Evolutionary conservation across 2,888 invertebrate genomes (phyloP), one percentile per base, ranked within the genome.

Genomic region (Agrochola lota): DNA sequence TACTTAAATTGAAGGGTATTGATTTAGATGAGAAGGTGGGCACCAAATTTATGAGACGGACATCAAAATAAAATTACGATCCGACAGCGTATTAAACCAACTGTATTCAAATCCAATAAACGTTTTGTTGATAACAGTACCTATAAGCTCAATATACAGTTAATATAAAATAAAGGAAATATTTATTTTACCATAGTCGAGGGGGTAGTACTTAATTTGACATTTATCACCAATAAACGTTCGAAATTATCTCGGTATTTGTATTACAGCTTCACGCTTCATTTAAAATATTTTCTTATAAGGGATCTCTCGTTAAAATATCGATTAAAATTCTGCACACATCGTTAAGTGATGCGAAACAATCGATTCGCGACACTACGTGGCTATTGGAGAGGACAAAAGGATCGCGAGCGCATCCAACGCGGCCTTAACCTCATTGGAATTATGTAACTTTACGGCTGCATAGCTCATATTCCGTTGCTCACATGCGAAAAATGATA

Each of bases 341-440:
- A 88, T 87, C 70, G 73, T 84, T 81, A 76, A 81, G 63, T 84
- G 78, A 88, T 63, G 87, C 82, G 90, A 89, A 86, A 88, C 85
- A 90, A 91, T 90, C 84, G 76, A 92, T 92, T 92, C 83, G 90
- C 84, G 78, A 80, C 77, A 75, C 46, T 83, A 80, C 81, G 81
- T 85, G 83, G 76, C 85, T 84, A 83, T 80, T 88, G 77, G 82
- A 89, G 88, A 89, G 82, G 87, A 91, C 91, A 90, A 90, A 89
- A 89, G 86, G 89, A 90, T 89, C 80, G 83, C 78, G 71, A 77
- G 87, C 89, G 88, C 89, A 90, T 91, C 88, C 85, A 84, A 85
- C 43, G 73, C 85, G 90, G 88, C 92, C 92, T 93, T 93, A 92
- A 93, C 93, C 92, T 85, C 90, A 87, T 89, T 93, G 84, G 23